Evolutionary conservation across 2,113 vertebrate species (phyloP), one percentile per base, ranked within the genome.

Genomic region (Grus americana): DNA sequence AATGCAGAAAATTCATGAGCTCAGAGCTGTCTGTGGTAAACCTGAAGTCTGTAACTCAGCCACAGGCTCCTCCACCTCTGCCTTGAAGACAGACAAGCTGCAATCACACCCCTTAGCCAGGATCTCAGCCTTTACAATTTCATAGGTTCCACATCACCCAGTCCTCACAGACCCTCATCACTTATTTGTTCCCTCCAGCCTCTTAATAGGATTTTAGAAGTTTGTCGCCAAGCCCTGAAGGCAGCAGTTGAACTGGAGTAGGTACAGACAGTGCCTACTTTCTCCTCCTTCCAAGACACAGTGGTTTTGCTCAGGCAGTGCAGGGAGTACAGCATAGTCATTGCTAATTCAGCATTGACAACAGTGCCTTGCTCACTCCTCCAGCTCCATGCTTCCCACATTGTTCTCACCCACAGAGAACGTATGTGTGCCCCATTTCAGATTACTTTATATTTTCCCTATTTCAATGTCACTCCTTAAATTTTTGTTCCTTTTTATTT

Each of bases 1-100:
- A 71, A 81, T 87, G 57, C 65, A 82, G 68, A 81, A 91, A 96
- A 96, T 85, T 92, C 52, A 90, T 63, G 52, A 92, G 68, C 58
- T 92, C 55, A 86, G 75, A 90, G 49, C 15, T 71, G 61, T 44
- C 91, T 86, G 38, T 78, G 68, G 26, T 61, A 92, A 92, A 89
- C 26, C 57, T 71, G 44, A 81, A 84, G 52, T 32, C 86, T 93
- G 38, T 71, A 84, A 44, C 70, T 87, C 78, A 90, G 36, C 36
- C 47, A 61, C 34, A 61, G 57, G 65, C 84, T 81, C 16, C 61
- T 58, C n/a, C 38, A 80, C 72, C 49, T 92, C 88, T 91, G 36
- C 36, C 21, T 87, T 79, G 52, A 87, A 94, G 84, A 84, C 47
- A 93, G 47, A 71, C 52, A 89, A 75, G 65, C 40, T 89, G 57